Conservation (phyloP, 1,140 invertebrate genomes). For the Leucophenga varia region DNA sequence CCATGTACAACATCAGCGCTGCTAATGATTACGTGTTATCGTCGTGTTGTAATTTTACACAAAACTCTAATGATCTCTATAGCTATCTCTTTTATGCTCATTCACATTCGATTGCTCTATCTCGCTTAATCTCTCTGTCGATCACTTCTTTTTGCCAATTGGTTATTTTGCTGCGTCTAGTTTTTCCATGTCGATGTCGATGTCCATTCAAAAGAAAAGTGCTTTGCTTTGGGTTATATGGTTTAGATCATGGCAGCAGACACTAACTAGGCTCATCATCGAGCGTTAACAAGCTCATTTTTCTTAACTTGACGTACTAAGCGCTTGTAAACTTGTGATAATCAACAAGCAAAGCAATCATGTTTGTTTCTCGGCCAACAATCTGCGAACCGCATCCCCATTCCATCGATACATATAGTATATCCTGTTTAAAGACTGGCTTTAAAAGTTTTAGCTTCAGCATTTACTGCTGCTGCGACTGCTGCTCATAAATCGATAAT, state of each 20-base stretch:
- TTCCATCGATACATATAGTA: background rate
- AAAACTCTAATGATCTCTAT: conserved; percentile 42
- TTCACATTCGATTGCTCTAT: conserved; percentile 21
- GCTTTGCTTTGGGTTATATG: conserved; percentile 48
- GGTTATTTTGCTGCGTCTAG: too few relatives aligned
- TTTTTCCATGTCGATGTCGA: too few relatives aligned
- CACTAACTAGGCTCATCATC: conserved; percentile 54
- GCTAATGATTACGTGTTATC: conserved; percentile 55
- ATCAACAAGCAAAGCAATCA: conserved; percentile 8
- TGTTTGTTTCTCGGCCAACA: too few relatives aligned
- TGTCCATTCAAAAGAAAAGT: conserved; percentile 29
- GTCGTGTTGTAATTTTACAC: conserved; percentile 55
- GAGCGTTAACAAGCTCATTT: conserved; percentile 56
- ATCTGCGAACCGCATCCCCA: too few relatives aligned
- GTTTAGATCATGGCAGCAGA: conserved; percentile 46
- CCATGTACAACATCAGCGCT: conserved; percentile 16
- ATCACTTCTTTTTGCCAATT: too few relatives aligned
- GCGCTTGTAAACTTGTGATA: conserved; percentile 12
- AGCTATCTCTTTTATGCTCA: too few relatives aligned
- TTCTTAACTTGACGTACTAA: conserved; percentile 47
- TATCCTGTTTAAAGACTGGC: conserved; percentile 8
- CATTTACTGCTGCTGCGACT: too few relatives aligned
- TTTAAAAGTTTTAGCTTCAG: too few relatives aligned
- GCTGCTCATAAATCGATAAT: conserved; percentile 21
- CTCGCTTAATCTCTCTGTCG: background rate